Conservation (phyloP, 2,888 invertebrate genomes). For the Pemphredon lugubris region DNA sequence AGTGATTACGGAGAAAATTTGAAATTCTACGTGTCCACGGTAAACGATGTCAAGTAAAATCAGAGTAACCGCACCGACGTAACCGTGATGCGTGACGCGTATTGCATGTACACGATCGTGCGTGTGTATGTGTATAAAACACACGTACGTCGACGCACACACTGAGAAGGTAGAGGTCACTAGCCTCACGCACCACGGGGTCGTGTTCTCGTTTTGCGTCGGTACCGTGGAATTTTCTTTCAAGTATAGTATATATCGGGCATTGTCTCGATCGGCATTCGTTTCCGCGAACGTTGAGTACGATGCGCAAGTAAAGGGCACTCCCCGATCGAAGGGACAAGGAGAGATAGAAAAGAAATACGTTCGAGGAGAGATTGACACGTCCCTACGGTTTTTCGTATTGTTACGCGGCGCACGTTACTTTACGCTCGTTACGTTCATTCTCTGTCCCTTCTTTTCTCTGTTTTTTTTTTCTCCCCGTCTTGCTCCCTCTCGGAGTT, state of each 20-base stretch:
- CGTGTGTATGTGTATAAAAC: not conserved
- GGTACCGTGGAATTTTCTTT: conserved; percentile 52
- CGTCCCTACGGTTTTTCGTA: conserved; percentile 38
- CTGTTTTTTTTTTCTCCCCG: conserved; percentile 39
- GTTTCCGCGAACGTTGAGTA: conserved; percentile 31
- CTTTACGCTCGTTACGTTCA: not conserved
- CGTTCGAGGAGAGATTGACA: conserved; percentile 41
- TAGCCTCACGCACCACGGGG: conserved; percentile 71
- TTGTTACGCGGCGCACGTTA: conserved; percentile 26
- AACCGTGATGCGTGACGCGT: conserved; percentile 37
- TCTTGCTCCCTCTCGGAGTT: conserved; percentile 7
- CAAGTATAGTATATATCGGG: conserved; percentile 42
- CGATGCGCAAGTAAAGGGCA: conserved; percentile 31
- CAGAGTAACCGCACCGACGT: conserved; percentile 20
- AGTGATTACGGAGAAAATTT: not conserved
- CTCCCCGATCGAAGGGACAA: conserved; percentile 4
- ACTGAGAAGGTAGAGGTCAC: conserved; percentile 72
- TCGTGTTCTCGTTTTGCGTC: conserved; percentile 65
- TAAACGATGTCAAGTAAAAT: conserved; percentile 6
- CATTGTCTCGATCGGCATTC: conserved; percentile 20
- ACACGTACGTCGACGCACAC: conserved; percentile 41
- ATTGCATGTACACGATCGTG: conserved; percentile 21
- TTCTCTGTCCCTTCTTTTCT: conserved; percentile 17
- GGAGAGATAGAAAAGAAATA: conserved; percentile 18
- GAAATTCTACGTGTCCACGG: not conserved